A percentile compares a stretch with the other conserved stretches of the same genome.
phyloP scores from a whole-genome alignment of 1,140 invertebrate species.

The Araneus ventricosus region DNA sequence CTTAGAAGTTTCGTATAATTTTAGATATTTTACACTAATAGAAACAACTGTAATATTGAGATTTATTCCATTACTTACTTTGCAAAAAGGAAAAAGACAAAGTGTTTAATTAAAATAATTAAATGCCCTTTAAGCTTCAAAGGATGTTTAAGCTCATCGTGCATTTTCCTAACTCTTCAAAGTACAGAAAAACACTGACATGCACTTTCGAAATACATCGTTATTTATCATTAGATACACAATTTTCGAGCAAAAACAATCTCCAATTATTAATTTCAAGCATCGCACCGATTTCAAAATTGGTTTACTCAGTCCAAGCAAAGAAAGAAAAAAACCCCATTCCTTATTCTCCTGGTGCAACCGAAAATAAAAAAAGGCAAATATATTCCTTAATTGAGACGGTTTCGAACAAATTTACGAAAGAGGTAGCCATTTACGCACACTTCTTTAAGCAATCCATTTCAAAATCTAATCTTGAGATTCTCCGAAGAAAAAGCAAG shows the following conservation, averaged over 20 bases:
- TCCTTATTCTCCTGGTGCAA: background rate
- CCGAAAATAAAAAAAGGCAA: background rate
- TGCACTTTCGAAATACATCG: too few relatives aligned
- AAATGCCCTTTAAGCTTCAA: too few relatives aligned
- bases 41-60: too few relatives aligned
- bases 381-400: slow-evolving; percentile 33
- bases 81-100: too few relatives aligned
- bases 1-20: too few relatives aligned
- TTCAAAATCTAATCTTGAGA: slow-evolving; percentile 24
- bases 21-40: too few relatives aligned
- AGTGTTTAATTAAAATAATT: too few relatives aligned
- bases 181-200: too few relatives aligned
- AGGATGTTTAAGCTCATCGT: too few relatives aligned
- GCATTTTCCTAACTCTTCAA: too few relatives aligned
- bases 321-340: background rate
- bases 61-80: too few relatives aligned
- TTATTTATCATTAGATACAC: too few relatives aligned
- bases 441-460: slow-evolving; percentile 33
- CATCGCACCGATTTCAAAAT: background rate
- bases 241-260: background rate
- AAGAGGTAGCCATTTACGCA: slow-evolving; percentile 6
- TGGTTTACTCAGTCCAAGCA: background rate
- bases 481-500: background rate
- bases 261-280: background rate
- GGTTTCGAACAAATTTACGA: background rate